Evolutionary conservation across 2,888 invertebrate species (phyloP), one percentile per base, ranked within the genome.

Genomic region (Meteorus cinctellus): DNA sequence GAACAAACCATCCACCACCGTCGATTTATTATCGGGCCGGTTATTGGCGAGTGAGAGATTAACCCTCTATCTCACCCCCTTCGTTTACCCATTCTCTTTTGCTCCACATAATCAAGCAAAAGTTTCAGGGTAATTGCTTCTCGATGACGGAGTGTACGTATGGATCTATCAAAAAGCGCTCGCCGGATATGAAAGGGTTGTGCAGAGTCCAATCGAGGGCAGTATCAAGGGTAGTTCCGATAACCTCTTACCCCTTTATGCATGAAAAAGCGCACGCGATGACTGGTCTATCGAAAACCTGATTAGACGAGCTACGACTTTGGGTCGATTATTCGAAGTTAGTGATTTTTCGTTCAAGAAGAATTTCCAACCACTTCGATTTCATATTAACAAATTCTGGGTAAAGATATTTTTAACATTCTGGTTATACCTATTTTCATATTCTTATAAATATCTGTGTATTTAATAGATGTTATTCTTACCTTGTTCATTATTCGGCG

Each of bases 401-500:
- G 48, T 48, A 16, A 1, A 2, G 31, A 41, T 41, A 19, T 66
- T 6, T 34, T 8, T 34, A 34, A 6, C 8, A 34, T 34, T 34
- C 8, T 34, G 2, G 8, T 34, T 34, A 2, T 4, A 6, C 34
- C 8, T 8, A 34, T 34, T 34, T 34, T 34, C 5, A 34, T 34
- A 34, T 34, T 34, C 34, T 24, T 24, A 24, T 24, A 24, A 34
- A 34, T 8, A 34, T 34, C 8, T 34, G 34, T 8, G 34, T 6
- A 34, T 34, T 24, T 24, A 36, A 27, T 19, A 48, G 8, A 68
- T 1, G 55, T 24, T 69, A 24, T 55, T 29, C 87, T 86, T 86
- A 90, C 90, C 90, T 90, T 90, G 86, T 86, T 90, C 90, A 90
- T 90, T 86, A 88, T 89, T 88, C 87, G 90, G 85, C 87, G 89